Evolutionary conservation across 2,113 vertebrate species (phyloP).

Genomic region (Planiliza haematocheilus): DNA sequence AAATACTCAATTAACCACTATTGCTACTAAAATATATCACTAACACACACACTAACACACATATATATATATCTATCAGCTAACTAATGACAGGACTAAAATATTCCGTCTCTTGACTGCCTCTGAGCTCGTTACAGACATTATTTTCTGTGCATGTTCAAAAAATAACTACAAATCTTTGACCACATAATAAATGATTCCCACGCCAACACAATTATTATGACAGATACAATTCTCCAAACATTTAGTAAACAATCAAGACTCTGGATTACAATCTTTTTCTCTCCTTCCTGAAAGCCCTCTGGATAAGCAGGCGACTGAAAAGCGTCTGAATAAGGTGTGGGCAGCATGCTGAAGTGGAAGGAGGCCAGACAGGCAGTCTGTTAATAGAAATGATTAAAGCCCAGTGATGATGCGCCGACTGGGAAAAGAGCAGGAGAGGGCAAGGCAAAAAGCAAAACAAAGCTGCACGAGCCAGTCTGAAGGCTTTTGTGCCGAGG

Average conservation of each 20-base stretch:
- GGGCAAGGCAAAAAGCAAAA: slow-evolving; percentile 8
- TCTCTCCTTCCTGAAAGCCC: not conserved
- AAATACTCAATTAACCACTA: too few species aligned
- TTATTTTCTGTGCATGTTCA: not conserved
- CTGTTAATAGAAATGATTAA: slow-evolving; percentile 65
- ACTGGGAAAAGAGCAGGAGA: slow-evolving; percentile 43
- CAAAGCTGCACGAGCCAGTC: slow-evolving; percentile 26
- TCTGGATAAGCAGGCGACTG: slow-evolving; percentile 39
- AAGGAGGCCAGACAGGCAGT: slow-evolving; percentile 37
- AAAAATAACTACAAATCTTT: not conserved
- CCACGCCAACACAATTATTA: not conserved
- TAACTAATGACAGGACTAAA: too few species aligned
- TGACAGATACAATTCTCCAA: not conserved
- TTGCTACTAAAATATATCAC: too few species aligned
- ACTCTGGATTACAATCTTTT: slow-evolving; percentile 17
- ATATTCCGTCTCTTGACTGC: not conserved
- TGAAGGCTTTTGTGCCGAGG: slow-evolving; percentile 19
- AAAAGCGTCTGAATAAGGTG: slow-evolving; percentile 44
- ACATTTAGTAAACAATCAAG: slow-evolving; percentile 17
- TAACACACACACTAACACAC: not conserved
- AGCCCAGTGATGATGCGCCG: slow-evolving; percentile 35
- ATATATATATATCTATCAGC: too few species aligned
- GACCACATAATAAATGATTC: not conserved
- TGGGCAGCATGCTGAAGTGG: slow-evolving; percentile 38
- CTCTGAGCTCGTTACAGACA: slow-evolving; percentile 8